Evolutionary conservation across 2,797 vertebrate genomes (phyloP).

Genomic region (Spea hammondii): DNA sequence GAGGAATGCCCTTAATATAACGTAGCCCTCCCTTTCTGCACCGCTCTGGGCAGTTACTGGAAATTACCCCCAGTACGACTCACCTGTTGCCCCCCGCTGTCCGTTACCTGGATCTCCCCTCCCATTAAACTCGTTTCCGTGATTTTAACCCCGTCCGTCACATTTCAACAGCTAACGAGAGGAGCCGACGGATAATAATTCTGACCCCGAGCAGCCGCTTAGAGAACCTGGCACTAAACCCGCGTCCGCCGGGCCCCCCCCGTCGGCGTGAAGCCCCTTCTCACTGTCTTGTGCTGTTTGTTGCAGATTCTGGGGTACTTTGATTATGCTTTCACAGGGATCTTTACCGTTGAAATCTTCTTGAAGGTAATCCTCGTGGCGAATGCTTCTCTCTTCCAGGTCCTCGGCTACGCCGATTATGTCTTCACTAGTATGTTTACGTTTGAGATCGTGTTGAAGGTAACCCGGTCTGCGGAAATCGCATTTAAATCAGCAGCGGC

Average conservation of each 20-base stretch:
- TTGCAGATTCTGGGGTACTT: conserved; percentile 99
- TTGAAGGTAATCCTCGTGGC: conserved; percentile 85
- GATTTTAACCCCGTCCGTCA: no score
- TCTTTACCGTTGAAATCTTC: conserved; percentile 99
- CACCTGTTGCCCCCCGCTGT: no score
- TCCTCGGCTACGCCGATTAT: conserved; percentile 98
- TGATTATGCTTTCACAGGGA: conserved; percentile 99
- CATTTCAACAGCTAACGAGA: no score
- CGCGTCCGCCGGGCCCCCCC: not conserved
- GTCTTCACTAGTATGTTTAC: conserved; percentile 99
- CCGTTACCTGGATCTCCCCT: no score
- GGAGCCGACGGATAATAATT: no score
- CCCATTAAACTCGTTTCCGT: no score
- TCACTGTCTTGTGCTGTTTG: conserved; percentile 73
- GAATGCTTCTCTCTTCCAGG: conserved; percentile 84
- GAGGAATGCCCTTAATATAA: no score
- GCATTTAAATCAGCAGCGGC: conserved; percentile 38
- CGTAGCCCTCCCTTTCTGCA: no score
- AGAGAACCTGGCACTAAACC: no score
- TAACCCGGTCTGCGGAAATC: conserved; percentile 76
- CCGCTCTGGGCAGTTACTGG: no score
- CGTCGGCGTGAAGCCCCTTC: conserved; percentile 42
- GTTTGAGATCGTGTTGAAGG: conserved; percentile 98
- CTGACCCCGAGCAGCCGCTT: no score
- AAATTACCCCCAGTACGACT: no score